Percentiles rank a stretch among this genome's conserved stretches.
Conservation (phyloP, 2,888 invertebrate species). For the Apoda limacodes region DNA sequence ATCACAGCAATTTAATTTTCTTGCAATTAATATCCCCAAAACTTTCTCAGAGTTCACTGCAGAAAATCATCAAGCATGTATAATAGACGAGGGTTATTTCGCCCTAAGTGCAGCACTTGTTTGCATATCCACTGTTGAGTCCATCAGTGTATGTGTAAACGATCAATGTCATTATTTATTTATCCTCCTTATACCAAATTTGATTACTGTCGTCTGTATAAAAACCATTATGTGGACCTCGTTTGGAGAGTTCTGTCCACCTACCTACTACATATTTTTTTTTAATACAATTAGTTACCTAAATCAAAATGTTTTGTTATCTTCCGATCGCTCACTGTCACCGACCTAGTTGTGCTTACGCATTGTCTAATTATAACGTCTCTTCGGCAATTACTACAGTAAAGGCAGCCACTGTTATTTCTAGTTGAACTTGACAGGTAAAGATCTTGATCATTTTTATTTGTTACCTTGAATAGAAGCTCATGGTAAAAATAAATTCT, state of each 20-base stretch:
- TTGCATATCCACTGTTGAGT: background rate
- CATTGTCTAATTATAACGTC: slow-evolving; percentile 8
- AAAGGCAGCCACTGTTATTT: background rate
- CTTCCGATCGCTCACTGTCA: slow-evolving; percentile 9
- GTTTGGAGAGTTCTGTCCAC: background rate
- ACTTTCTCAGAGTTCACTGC: no score
- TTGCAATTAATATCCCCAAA: no score
- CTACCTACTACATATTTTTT: slow-evolving; percentile 2
- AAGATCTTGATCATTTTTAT: slow-evolving; percentile 4
- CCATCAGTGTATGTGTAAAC: background rate
- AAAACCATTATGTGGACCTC: background rate
- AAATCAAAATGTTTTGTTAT: slow-evolving; percentile 1
- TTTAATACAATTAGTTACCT: background rate
- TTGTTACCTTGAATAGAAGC: background rate
- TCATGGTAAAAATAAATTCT: background rate
- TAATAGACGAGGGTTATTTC: no score
- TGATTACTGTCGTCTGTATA: background rate
- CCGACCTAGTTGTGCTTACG: no score
- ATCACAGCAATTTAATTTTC: no score
- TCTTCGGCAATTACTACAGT: background rate
- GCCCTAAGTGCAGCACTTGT: background rate
- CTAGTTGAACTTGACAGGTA: background rate
- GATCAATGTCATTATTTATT: background rate
- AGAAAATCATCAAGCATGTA: no score
- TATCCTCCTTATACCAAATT: background rate